Conservation (phyloP, 2,888 invertebrate genomes). For the Crematogaster levior region DNA sequence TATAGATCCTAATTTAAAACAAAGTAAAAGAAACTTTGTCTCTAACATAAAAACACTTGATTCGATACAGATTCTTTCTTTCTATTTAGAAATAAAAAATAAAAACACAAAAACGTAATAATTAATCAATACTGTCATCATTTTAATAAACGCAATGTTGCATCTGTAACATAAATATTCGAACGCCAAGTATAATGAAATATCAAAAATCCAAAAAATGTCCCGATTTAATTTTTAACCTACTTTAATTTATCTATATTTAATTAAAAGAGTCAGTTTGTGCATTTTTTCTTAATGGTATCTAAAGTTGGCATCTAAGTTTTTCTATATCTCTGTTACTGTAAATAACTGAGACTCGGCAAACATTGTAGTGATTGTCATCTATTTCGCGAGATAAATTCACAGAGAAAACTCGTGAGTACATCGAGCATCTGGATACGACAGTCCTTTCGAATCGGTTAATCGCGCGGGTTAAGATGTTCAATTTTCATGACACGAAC, state of each 20-base stretch:
- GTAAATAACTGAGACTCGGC: not conserved
- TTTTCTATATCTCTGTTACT: not conserved
- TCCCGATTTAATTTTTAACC: not conserved
- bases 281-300: not conserved
- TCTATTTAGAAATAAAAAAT: not conserved
- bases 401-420: not conserved
- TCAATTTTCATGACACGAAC: conserved; percentile 11
- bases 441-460: not conserved
- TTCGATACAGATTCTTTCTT: not conserved
- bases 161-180: not conserved
- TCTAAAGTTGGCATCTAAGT: too few relatives aligned
- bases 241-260: conserved; percentile 2
- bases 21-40: not conserved
- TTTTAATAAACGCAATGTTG: not conserved
- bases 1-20: not conserved
- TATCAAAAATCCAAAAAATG: not conserved
- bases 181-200: not conserved
- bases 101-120: not conserved
- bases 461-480: conserved; percentile 16
- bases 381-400: not conserved
- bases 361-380: not conserved
- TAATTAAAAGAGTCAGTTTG: not conserved
- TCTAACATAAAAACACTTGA: not conserved
- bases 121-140: not conserved
- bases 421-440: not conserved